phyloP scores from a whole-genome alignment of 1,140 invertebrate genomes.

The Bradysia coprophila region DNA sequence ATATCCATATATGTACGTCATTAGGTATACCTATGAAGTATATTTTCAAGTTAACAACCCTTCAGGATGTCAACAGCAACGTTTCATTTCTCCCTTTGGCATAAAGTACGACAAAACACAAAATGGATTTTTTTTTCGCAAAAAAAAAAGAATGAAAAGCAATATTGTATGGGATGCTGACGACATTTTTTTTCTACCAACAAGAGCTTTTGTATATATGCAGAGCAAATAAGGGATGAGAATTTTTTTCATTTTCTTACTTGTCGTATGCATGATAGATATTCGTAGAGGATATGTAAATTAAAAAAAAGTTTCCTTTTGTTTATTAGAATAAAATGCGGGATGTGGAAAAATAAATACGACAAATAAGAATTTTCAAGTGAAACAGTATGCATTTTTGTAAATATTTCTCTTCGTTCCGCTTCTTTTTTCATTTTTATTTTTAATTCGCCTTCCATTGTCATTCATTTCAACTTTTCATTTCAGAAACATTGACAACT shows the following conservation, averaged over 20 bases:
- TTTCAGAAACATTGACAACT: no score
- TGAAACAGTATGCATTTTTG: no score
- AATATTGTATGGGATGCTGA: neutral
- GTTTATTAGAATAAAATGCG: neutral
- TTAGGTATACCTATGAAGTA: no score
- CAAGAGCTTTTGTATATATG: no score
- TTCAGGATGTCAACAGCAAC: neutral
- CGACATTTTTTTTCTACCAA: neutral
- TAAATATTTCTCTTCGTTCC: no score
- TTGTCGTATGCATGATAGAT: neutral
- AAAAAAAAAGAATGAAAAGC: neutral
- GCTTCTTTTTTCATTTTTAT: no score
- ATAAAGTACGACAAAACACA: neutral
- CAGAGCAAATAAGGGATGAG: neutral
- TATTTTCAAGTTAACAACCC: neutral
- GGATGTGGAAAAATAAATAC: neutral
- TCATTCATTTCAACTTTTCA: no score
- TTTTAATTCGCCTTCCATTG: no score
- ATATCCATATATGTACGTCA: no score
- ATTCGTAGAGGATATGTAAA: neutral
- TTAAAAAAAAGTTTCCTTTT: neutral
- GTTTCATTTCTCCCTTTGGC: neutral
- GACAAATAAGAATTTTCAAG: neutral
- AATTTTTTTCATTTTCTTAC: neutral
- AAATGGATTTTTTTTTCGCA: neutral